Conservation (phyloP, 1,140 invertebrate species). For the Caligus rogercresseyi region DNA sequence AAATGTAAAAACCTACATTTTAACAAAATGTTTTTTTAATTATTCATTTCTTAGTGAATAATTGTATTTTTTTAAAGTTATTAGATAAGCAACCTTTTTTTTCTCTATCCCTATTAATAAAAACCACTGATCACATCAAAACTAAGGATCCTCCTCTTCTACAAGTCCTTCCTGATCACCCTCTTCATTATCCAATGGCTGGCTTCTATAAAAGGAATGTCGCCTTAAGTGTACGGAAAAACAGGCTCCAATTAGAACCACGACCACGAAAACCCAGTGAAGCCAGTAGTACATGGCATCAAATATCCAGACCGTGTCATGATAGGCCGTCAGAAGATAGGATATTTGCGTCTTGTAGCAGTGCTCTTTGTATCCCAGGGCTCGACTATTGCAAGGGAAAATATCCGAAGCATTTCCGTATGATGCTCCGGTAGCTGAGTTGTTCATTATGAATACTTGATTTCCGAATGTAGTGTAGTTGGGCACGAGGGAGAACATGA, state of each 20-base stretch:
- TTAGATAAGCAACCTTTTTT: too few species aligned
- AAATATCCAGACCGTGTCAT: conserved; percentile 35
- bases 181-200: not conserved
- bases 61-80: too few species aligned
- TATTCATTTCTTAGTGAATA: too few species aligned
- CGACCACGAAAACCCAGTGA: conserved; percentile 30
- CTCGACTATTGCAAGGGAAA: conserved; percentile 8
- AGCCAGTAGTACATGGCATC: conserved; percentile 32
- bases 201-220: not conserved
- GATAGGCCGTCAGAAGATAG: conserved; percentile 30
- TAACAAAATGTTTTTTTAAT: too few species aligned
- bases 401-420: conserved; percentile 17
- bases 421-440: too few species aligned
- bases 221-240: not conserved
- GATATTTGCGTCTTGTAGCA: conserved; percentile 30
- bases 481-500: conserved; percentile 32
- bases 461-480: conserved; percentile 33
- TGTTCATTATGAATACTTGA: conserved; percentile 28
- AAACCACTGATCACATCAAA: too few species aligned
- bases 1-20: too few species aligned
- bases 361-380: conserved; percentile 25
- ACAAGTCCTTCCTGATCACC: too few species aligned
- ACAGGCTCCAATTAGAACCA: conserved; percentile 23
- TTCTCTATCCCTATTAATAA: too few species aligned
- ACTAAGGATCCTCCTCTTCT: too few species aligned